phyloP scores from a whole-genome alignment of 2,888 invertebrate genomes.

The Philereme vetulata region DNA sequence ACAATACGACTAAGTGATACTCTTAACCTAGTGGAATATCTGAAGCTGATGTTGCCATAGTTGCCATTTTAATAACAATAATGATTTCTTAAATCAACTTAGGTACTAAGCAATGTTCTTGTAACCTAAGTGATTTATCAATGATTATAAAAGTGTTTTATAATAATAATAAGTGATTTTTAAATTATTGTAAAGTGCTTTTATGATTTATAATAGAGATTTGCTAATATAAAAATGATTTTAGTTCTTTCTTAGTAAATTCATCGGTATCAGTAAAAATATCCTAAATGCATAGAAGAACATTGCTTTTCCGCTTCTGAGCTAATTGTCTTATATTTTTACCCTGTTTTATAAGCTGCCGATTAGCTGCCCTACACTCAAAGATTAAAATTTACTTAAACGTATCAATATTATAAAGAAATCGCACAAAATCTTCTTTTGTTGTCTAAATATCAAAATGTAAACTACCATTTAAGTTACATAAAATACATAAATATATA shows the following conservation, averaged over 20 bases:
- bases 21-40: slow-evolving; percentile 41
- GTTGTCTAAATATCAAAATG: background rate
- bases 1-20: slow-evolving; percentile 45
- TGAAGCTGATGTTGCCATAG: slow-evolving; percentile 44
- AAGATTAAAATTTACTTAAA: background rate
- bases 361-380: slow-evolving; percentile 9
- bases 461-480: background rate
- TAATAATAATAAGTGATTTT: background rate
- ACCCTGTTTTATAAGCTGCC: slow-evolving; percentile 62
- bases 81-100: slow-evolving; percentile 25
- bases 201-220: background rate
- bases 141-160: background rate
- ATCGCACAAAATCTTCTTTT: too few species aligned
- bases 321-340: slow-evolving; percentile 65
- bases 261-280: slow-evolving; percentile 47
- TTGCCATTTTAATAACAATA: slow-evolving; percentile 33
- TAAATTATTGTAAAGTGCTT: background rate
- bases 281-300: slow-evolving; percentile 51
- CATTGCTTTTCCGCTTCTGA: slow-evolving; percentile 49
- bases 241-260: slow-evolving; percentile 36
- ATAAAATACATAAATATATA: background rate
- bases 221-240: slow-evolving; percentile 17
- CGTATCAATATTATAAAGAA: background rate
- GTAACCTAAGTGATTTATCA: slow-evolving; percentile 8
- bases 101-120: background rate